Conservation (phyloP, 2,797 vertebrate genomes). For the Tiaroga cobitis region DNA sequence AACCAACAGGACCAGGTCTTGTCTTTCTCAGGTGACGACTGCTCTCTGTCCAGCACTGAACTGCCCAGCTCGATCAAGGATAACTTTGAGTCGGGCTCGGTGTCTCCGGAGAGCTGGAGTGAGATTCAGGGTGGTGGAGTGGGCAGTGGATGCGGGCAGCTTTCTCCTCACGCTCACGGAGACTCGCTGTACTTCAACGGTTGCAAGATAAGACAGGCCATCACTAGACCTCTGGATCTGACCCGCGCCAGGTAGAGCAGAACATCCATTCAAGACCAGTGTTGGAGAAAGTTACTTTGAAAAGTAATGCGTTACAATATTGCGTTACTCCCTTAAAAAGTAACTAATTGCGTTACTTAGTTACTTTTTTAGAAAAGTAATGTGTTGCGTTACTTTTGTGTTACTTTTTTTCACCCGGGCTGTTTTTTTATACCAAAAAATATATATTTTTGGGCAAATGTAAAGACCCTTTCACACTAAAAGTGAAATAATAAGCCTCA, state of each 20-base stretch:
- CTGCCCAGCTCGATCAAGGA: conserved; percentile 97
- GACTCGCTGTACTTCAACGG: conserved; percentile 97
- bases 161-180: conserved; percentile 95
- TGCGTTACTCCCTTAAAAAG: no score
- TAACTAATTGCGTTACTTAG: no score
- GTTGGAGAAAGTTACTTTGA: no score
- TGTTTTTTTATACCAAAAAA: no score
- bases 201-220: conserved; percentile 95
- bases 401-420: no score
- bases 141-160: conserved; percentile 95
- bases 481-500: no score
- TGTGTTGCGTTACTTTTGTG: no score
- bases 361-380: no score
- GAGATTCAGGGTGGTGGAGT: conserved; percentile 93
- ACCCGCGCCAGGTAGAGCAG: conserved; percentile 92
- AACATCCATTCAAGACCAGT: neutral
- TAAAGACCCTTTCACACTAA: no score
- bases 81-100: conserved; percentile 94
- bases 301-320: no score
- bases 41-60: conserved; percentile 90
- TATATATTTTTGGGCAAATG: no score
- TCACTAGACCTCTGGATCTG: conserved; percentile 95
- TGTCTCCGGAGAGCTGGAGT: conserved; percentile 95
- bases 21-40: conserved; percentile 87
- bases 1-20: neutral